Conservation (phyloP, 2,113 vertebrate genomes). For the Chauna torquata region DNA sequence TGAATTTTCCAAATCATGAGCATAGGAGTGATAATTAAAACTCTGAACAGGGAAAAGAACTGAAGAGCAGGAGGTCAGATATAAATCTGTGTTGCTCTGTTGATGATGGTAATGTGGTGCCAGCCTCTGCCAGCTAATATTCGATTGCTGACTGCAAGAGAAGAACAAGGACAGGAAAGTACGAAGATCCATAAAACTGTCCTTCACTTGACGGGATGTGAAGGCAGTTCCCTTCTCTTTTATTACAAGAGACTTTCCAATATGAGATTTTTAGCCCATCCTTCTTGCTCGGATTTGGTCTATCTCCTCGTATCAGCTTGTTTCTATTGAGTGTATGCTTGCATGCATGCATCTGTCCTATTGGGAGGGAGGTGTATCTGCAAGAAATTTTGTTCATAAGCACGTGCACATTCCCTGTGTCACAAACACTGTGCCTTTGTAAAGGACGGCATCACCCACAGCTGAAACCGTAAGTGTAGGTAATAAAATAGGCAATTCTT, state of each 20-base stretch:
- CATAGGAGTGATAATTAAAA: not conserved
- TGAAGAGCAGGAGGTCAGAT: not conserved
- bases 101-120: not conserved
- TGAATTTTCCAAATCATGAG: not conserved
- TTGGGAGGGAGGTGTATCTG: not conserved
- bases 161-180: not conserved
- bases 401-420: not conserved
- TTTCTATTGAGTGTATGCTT: not conserved
- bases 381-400: not conserved
- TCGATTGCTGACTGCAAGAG: not conserved
- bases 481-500: not conserved
- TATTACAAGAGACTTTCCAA: rapidly evolving
- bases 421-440: not conserved
- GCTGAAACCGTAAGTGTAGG: not conserved
- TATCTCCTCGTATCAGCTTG: not conserved
- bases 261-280: not conserved
- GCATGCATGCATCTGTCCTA: not conserved
- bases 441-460: not conserved
- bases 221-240: not conserved
- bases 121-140: not conserved
- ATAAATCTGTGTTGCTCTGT: not conserved
- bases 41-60: not conserved
- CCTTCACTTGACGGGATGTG: not conserved
- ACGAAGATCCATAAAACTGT: not conserved
- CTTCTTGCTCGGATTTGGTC: not conserved